Evolutionary conservation across 2,888 invertebrate species (phyloP).

Genomic region (Kryphioiulus occultus): DNA sequence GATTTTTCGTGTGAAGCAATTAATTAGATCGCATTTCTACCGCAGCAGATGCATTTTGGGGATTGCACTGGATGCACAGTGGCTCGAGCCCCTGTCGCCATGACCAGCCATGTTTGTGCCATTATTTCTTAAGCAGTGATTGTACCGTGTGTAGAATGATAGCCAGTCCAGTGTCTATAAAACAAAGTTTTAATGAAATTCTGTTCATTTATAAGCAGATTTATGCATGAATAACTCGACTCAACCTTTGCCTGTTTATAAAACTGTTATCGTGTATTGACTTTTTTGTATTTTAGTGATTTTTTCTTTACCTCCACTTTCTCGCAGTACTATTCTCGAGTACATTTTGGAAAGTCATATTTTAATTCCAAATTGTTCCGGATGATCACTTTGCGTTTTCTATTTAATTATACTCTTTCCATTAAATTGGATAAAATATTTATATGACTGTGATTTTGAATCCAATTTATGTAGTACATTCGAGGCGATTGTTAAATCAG

Average conservation of each 20-base stretch:
- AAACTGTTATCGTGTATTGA: constrained; percentile 39
- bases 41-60: constrained; percentile 13
- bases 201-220: constrained; percentile 40
- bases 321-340: constrained; percentile 40
- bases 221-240: constrained; percentile 39
- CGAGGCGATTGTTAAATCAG: constrained; percentile 39
- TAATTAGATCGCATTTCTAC: background rate
- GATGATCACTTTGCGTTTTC: constrained; percentile 39
- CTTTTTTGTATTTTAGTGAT: constrained; percentile 40
- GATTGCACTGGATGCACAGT: constrained; percentile 36
- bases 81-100: constrained; percentile 34
- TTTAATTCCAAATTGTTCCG: constrained; percentile 40
- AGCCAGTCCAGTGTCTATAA: constrained; percentile 40
- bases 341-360: constrained; percentile 40
- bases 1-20: background rate
- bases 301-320: constrained; percentile 40
- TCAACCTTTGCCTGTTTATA: constrained; percentile 40
- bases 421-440: constrained; percentile 40
- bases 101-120: constrained; percentile 40
- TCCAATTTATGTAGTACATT: constrained; percentile 40
- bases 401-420: constrained; percentile 40
- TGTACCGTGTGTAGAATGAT: constrained; percentile 40
- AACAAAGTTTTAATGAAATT: constrained; percentile 39
- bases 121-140: constrained; percentile 40
- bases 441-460: constrained; percentile 40